Evolutionary conservation across 2,797 vertebrate genomes (phyloP).

Genomic region (Manis javanica): DNA sequence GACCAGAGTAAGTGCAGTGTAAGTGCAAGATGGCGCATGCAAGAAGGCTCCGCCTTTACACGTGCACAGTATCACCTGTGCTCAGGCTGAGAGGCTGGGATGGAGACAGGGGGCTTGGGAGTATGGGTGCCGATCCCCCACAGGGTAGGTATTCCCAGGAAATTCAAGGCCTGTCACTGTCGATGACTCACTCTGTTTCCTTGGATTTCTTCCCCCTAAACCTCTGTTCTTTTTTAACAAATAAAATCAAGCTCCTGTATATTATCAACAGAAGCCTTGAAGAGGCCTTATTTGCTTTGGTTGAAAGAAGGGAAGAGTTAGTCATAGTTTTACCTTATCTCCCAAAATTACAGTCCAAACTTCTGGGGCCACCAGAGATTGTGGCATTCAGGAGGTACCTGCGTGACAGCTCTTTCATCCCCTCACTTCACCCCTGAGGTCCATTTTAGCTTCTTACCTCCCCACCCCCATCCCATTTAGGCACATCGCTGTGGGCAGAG

Average conservation of each 20-base stretch:
- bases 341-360: not conserved
- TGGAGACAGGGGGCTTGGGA: not conserved
- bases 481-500: not conserved
- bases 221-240: not conserved
- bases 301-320: not conserved
- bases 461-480: no score
- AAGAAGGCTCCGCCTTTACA: conserved; percentile 14
- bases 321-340: not conserved
- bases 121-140: fast-evolving
- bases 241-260: not conserved
- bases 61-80: conserved; percentile 61
- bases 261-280: not conserved
- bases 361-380: not conserved
- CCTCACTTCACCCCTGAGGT: not conserved
- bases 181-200: not conserved
- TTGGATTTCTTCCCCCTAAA: not conserved
- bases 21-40: not conserved
- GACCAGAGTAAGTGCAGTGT: not conserved
- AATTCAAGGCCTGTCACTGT: not conserved
- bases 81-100: not conserved
- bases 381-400: not conserved
- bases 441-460: not conserved
- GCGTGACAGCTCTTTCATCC: not conserved
- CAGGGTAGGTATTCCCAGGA: not conserved
- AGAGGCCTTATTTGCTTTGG: conserved; percentile 7